Conservation (phyloP, 2,888 invertebrate species). For the Camponotus fellah region DNA sequence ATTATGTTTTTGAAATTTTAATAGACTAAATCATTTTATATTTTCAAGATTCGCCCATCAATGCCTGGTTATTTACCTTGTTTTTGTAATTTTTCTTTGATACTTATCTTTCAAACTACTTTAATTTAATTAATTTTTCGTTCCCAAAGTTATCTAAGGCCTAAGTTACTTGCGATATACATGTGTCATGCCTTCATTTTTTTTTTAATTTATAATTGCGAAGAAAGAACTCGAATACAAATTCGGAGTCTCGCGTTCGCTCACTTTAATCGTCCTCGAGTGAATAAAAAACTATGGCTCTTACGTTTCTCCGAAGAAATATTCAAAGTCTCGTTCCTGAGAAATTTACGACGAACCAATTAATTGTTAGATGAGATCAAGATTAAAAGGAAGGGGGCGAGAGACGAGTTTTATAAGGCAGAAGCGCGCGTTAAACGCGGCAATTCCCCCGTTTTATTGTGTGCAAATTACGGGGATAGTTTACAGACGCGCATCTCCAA, state of each 20-base stretch:
- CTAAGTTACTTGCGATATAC: constrained; percentile 58
- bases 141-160: constrained; percentile 67
- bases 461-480: constrained; percentile 34
- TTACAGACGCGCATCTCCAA: constrained; percentile 21
- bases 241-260: neutral
- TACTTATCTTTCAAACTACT: too few relatives aligned
- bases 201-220: constrained; percentile 2
- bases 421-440: constrained; percentile 16
- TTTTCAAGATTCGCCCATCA: too few relatives aligned
- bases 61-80: too few relatives aligned
- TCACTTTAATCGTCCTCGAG: neutral
- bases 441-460: constrained; percentile 26
- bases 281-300: neutral
- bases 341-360: neutral
- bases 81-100: too few relatives aligned
- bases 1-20: too few relatives aligned
- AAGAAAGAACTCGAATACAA: constrained; percentile 15
- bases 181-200: constrained; percentile 28
- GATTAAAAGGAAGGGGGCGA: neutral
- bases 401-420: neutral
- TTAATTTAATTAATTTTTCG: constrained; percentile 14
- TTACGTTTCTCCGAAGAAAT: neutral
- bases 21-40: too few relatives aligned
- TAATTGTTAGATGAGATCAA: neutral
- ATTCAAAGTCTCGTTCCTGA: too few relatives aligned